These are phyloP conservation scores for Malthinus flaveolus DNA, from an alignment of 2,888 invertebrate species.

Conservation along the genomic window DNA sequence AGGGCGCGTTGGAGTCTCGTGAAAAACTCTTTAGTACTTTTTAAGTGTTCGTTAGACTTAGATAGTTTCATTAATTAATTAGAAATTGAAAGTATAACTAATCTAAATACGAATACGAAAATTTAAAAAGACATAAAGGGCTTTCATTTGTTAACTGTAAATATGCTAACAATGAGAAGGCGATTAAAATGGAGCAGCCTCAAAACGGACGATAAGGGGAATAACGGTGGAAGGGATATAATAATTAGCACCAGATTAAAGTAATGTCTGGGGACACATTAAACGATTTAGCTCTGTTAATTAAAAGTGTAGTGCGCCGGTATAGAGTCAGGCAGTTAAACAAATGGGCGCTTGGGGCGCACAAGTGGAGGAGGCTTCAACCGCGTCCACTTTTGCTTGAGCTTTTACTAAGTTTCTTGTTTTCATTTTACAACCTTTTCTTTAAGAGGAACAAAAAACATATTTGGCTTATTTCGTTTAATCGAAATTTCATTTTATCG, in stretches of 20 bases:
- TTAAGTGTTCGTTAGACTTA: too few relatives aligned
- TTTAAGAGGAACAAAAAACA: too few relatives aligned
- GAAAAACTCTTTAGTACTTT: too few relatives aligned
- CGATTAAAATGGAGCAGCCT: slow-evolving; percentile 30
- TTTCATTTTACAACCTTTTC: neutral
- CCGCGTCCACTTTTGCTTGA: slow-evolving; percentile 24
- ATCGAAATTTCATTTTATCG: too few relatives aligned
- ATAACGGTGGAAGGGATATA: slow-evolving; percentile 52
- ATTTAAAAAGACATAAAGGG: too few relatives aligned
- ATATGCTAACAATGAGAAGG: slow-evolving; percentile 24
- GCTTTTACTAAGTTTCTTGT: slow-evolving; percentile 10
- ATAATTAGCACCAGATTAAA: slow-evolving; percentile 68
- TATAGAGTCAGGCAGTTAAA: slow-evolving; percentile 43
- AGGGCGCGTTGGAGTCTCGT: too few relatives aligned
- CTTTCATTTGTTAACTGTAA: slow-evolving; percentile 6
- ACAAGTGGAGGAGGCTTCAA: slow-evolving; percentile 29
- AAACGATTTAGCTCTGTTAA: slow-evolving; percentile 59
- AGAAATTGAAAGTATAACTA: too few relatives aligned
- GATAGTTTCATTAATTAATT: too few relatives aligned
- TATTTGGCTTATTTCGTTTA: too few relatives aligned
- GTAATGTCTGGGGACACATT: slow-evolving; percentile 66
- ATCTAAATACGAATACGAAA: too few relatives aligned
- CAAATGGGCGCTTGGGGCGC: slow-evolving; percentile 49
- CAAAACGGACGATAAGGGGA: slow-evolving; percentile 28
- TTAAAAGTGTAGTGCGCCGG: slow-evolving; percentile 55